phyloP scores from a whole-genome alignment of 2,113 vertebrate species.

The Cettia cetti region DNA sequence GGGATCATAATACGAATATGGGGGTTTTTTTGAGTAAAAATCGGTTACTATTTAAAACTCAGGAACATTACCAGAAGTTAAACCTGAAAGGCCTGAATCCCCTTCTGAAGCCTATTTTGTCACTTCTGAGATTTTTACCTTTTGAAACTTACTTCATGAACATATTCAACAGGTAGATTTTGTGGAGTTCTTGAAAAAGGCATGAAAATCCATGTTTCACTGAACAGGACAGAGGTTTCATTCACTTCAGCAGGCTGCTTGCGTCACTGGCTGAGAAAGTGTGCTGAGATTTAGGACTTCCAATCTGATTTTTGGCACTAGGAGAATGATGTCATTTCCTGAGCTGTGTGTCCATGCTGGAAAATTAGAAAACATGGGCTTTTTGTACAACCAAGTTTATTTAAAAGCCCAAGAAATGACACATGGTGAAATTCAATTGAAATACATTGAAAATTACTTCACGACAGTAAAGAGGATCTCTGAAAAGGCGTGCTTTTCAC shows the following conservation, averaged over 20 bases:
- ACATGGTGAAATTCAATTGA: background rate
- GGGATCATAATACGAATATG: background rate
- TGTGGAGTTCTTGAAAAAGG: background rate
- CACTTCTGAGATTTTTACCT: background rate
- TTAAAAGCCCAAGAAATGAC: background rate
- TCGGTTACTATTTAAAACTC: background rate
- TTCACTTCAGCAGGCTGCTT: constrained; percentile 12
- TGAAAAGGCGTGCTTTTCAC: background rate
- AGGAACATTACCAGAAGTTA: background rate
- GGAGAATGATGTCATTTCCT: constrained; percentile 7
- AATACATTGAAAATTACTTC: background rate
- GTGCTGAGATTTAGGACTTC: constrained; percentile 33
- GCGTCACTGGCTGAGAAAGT: background rate
- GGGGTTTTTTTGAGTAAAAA: background rate
- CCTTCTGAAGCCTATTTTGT: background rate
- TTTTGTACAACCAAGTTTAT: background rate
- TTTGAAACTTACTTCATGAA: background rate
- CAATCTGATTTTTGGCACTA: background rate
- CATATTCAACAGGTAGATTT: background rate
- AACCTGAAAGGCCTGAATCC: background rate
- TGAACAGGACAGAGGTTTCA: background rate
- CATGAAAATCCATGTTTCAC: background rate
- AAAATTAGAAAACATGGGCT: background rate
- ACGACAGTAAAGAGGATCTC: background rate
- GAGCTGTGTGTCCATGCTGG: background rate